phyloP scores from a whole-genome alignment of 2,113 vertebrate species.

The Nestor notabilis region DNA sequence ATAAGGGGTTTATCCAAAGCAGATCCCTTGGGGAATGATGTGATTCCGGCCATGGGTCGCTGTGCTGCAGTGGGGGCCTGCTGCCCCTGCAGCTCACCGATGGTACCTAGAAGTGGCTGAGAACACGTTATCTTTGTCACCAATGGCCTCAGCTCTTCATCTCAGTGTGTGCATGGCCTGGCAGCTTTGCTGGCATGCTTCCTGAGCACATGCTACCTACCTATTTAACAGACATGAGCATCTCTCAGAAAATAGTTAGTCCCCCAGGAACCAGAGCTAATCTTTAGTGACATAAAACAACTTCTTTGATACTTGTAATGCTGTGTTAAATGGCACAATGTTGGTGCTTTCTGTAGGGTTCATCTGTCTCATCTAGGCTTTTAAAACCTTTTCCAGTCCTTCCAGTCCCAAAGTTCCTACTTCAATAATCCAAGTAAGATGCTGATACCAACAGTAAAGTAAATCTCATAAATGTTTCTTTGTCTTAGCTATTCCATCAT shows the following conservation, averaged over 20 bases:
- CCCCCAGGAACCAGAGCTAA: neutral
- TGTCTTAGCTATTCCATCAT: neutral
- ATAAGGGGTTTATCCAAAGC: neutral
- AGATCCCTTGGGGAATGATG: neutral
- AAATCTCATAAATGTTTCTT: neutral
- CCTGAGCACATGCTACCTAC: neutral
- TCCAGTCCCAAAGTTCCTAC: neutral
- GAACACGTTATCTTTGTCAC: neutral
- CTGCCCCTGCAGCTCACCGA: rapidly evolving
- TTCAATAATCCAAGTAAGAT: neutral
- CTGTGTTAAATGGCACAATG: neutral
- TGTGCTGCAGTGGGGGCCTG: neutral
- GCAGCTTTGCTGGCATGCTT: neutral
- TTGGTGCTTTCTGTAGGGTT: neutral
- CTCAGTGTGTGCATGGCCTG: neutral
- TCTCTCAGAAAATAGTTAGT: neutral
- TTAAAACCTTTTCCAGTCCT: neutral
- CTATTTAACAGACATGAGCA: neutral
- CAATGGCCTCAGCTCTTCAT: neutral
- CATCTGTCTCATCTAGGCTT: neutral
- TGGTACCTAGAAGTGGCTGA: neutral
- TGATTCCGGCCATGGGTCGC: rapidly evolving
- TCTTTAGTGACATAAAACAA: neutral
- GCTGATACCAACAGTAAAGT: neutral
- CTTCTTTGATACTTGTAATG: neutral